phyloP scores from a whole-genome alignment of 2,797 vertebrate genomes.

The Chelon auratus region DNA sequence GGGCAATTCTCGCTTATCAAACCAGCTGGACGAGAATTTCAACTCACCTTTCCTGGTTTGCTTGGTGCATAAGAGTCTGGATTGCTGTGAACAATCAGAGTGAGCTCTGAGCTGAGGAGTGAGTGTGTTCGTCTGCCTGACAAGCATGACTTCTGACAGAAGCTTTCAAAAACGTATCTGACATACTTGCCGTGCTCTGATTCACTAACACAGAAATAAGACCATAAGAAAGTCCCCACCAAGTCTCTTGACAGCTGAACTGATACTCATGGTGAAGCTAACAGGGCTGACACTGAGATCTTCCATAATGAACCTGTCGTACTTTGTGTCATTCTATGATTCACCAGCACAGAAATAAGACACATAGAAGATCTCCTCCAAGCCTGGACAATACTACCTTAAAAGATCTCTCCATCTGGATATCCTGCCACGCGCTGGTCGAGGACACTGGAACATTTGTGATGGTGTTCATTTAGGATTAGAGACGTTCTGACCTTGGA shows the following conservation, averaged over 20 bases:
- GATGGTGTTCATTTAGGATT: background rate
- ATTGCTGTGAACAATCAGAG: slow-evolving; percentile 30
- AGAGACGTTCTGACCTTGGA: background rate
- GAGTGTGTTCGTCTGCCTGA: slow-evolving; percentile 22
- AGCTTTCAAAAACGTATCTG: slow-evolving; percentile 22
- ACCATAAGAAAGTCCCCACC: slow-evolving; percentile 39
- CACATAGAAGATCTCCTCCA: slow-evolving; percentile 31
- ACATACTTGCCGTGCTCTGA: slow-evolving; percentile 53
- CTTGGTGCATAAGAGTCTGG: slow-evolving; percentile 13
- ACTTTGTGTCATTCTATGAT: slow-evolving; percentile 49
- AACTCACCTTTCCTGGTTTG: slow-evolving; percentile 5
- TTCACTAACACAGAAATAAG: slow-evolving; percentile 69
- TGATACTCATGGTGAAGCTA: no score
- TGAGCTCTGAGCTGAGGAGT: slow-evolving; percentile 30
- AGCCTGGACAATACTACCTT: background rate
- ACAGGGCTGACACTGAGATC: no score
- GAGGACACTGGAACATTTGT: background rate
- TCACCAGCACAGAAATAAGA: slow-evolving; percentile 70
- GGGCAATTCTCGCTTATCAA: background rate
- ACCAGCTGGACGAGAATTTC: background rate
- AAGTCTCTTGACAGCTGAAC: background rate
- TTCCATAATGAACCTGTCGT: slow-evolving; percentile 3
- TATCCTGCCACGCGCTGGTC: background rate
- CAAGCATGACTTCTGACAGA: slow-evolving; percentile 1
- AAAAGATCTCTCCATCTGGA: slow-evolving; percentile 4